Percentiles rank a stretch among this genome's conserved stretches.
phyloP scores from a whole-genome alignment of 2,797 vertebrate species.

The Antrozous pallidus region DNA sequence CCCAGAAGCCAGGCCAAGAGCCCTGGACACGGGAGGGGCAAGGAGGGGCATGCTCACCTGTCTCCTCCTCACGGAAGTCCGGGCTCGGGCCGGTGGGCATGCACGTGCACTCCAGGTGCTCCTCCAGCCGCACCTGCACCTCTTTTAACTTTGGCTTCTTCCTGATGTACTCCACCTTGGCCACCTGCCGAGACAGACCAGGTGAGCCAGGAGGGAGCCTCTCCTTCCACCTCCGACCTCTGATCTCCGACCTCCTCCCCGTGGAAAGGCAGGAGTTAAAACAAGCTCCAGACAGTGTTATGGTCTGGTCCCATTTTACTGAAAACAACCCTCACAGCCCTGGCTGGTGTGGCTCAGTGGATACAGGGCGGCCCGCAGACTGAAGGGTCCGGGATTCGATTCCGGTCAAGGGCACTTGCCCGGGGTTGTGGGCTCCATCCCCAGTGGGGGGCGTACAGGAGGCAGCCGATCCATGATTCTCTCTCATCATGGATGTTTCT shows the following conservation, averaged over 20 bases:
- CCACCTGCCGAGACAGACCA: slow-evolving; percentile 87
- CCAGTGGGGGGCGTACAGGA: too few species aligned
- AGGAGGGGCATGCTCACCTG: slow-evolving; percentile 81
- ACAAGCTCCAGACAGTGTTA: too few species aligned
- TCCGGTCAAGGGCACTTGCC: too few species aligned
- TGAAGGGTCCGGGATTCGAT: too few species aligned
- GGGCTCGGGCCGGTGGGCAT: slow-evolving; percentile 88
- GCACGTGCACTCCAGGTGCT: slow-evolving; percentile 96
- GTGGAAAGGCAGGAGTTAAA: accelerated
- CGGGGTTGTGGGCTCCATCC: too few species aligned
- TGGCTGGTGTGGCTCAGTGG: too few species aligned
- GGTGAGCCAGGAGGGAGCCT: background rate
- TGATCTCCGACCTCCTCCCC: background rate
- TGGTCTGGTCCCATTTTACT: background rate
- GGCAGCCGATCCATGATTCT: too few species aligned
- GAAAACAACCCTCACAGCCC: background rate
- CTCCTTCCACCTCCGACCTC: background rate
- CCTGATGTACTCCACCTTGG: slow-evolving; percentile 97
- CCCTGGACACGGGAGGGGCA: too few species aligned
- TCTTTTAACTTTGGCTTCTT: slow-evolving; percentile 97
- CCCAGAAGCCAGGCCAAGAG: background rate
- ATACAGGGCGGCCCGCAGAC: too few species aligned
- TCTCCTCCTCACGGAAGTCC: slow-evolving; percentile 93
- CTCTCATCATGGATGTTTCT: too few species aligned
- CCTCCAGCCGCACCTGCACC: slow-evolving; percentile 96